A percentile compares a stretch with the other conserved stretches of the same genome.
These are phyloP conservation scores for Asarcornis scutulata DNA, from an alignment of 2,113 vertebrate species.

Conservation along the genomic window DNA sequence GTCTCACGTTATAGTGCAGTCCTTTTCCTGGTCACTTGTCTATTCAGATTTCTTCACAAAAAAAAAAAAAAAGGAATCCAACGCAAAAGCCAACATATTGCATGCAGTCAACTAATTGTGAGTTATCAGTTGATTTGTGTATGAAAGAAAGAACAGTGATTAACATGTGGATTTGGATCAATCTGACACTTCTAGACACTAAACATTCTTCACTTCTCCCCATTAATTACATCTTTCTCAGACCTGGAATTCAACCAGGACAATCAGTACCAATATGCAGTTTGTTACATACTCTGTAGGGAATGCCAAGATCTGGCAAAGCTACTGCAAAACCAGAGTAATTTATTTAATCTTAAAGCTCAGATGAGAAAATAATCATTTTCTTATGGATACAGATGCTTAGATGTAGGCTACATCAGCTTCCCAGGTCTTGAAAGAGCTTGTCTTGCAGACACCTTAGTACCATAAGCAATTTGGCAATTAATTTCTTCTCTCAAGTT, in stretches of 20 bases:
- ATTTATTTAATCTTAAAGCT: not conserved
- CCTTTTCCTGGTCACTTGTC: not conserved
- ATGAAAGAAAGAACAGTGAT: not conserved
- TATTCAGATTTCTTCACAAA: not conserved
- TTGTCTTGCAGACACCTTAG: not conserved
- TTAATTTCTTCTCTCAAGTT: not conserved
- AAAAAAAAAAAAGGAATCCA: no score
- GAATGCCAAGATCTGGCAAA: not conserved
- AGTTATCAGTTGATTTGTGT: not conserved
- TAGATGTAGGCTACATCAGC: not conserved
- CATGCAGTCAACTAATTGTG: not conserved
- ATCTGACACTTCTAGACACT: not conserved
- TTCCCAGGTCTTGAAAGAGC: not conserved
- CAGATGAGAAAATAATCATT: not conserved
- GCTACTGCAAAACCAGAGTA: not conserved
- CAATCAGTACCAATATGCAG: not conserved
- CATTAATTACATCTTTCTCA: not conserved
- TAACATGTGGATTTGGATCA: not conserved
- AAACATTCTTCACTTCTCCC: not conserved
- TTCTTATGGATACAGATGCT: not conserved
- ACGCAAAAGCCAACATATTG: not conserved
- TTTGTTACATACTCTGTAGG: not conserved
- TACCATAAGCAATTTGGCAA: not conserved
- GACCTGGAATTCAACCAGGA: not conserved
- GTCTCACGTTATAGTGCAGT: fast-evolving